Percentiles rank a stretch among this genome's conserved stretches.
phyloP scores from a whole-genome alignment of 1,140 invertebrate species.

The Orchesella cincta region DNA sequence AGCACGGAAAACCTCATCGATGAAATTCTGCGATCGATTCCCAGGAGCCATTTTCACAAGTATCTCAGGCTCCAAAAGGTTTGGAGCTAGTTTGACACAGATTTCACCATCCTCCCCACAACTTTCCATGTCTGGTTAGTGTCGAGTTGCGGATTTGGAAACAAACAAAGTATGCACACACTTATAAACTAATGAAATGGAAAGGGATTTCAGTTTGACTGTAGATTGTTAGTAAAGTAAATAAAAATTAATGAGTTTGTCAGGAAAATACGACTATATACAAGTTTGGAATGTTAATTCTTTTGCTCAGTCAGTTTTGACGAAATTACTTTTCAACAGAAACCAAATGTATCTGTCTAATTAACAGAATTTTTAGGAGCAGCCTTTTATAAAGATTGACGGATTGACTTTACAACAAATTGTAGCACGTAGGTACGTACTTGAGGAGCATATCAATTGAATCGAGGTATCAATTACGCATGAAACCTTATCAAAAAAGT shows the following conservation, averaged over 20 bases:
- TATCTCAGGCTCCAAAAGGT: constrained; percentile 62
- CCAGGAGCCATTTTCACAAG: constrained; percentile 66
- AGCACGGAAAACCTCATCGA: constrained; percentile 60
- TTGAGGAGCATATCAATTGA: too few species aligned
- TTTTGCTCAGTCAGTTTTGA: too few species aligned
- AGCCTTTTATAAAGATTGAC: background rate
- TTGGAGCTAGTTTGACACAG: constrained; percentile 60
- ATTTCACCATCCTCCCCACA: constrained; percentile 61
- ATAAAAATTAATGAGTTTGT: background rate
- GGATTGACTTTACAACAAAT: too few species aligned
- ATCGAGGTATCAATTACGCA: too few species aligned
- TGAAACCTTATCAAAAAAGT: too few species aligned
- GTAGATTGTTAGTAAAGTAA: background rate
- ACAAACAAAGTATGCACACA: too few species aligned
- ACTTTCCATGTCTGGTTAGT: constrained; percentile 60
- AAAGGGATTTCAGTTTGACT: background rate
- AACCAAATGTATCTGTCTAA: too few species aligned
- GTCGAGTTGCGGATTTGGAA: too few species aligned
- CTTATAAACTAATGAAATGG: background rate
- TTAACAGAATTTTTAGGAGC: too few species aligned
- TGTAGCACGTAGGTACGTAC: too few species aligned
- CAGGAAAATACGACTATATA: background rate
- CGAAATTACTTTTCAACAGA: too few species aligned
- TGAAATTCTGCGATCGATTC: constrained; percentile 66
- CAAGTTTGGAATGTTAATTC: too few species aligned